Evolutionary conservation across 1,140 invertebrate species (phyloP).

Genomic region (Aphaenogaster floridana): DNA sequence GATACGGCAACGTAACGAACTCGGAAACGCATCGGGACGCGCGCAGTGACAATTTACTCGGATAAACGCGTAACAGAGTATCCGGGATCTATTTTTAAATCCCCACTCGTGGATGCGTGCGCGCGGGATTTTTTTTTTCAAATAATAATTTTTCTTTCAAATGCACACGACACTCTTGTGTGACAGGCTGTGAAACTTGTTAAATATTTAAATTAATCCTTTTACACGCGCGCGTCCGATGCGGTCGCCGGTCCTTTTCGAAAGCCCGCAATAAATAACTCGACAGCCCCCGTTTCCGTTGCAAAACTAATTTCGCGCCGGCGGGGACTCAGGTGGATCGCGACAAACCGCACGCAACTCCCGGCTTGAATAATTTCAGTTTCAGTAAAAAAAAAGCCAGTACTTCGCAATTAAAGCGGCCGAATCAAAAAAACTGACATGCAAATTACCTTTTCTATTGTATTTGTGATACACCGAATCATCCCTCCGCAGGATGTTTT

Average conservation of each 20-base stretch:
- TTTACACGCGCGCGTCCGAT: slow-evolving; percentile 7
- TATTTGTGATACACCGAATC: background rate
- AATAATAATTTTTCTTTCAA: slow-evolving; percentile 42
- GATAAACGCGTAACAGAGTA: slow-evolving; percentile 5
- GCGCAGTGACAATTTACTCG: slow-evolving; percentile 1
- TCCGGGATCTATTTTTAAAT: background rate
- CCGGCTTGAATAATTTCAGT: slow-evolving; percentile 28
- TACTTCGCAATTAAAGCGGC: slow-evolving; percentile 4
- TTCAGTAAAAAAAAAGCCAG: slow-evolving; percentile 5
- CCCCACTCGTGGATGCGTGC: background rate
- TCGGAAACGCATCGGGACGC: background rate
- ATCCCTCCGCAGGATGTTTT: background rate
- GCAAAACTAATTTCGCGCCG: slow-evolving; percentile 49
- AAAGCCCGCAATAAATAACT: slow-evolving; percentile 49
- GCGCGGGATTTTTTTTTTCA: slow-evolving; percentile 4
- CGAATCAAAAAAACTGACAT: background rate
- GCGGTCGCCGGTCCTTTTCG: slow-evolving; percentile 13
- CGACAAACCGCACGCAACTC: slow-evolving; percentile 40
- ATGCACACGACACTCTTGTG: slow-evolving; percentile 4
- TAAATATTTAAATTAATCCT: slow-evolving; percentile 52
- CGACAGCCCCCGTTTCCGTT: slow-evolving; percentile 35
- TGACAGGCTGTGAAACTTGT: slow-evolving; percentile 8
- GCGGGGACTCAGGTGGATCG: slow-evolving; percentile 35
- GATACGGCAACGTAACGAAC: background rate
- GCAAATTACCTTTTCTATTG: slow-evolving; percentile 13